A percentile compares a stretch with the other conserved stretches of the same genome.
phyloP scores from a whole-genome alignment of 2,888 invertebrate genomes.

The Erebia epiphron region DNA sequence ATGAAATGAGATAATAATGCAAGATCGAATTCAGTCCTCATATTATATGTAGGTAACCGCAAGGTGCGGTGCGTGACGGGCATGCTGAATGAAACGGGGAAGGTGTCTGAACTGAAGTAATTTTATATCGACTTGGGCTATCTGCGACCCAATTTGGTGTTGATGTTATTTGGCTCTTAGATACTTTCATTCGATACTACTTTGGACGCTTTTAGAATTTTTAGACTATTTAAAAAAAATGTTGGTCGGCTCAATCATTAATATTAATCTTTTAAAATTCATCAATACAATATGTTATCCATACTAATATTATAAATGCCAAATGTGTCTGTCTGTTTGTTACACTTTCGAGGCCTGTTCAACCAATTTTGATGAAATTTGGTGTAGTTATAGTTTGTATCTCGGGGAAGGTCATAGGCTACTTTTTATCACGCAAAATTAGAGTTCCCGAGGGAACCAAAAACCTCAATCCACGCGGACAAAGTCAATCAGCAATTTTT shows the following conservation, averaged over 20 bases:
- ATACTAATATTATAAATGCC: too few relatives aligned
- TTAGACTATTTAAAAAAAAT: background rate
- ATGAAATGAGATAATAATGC: constrained; percentile 58
- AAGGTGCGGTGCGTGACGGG: constrained; percentile 45
- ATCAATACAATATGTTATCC: too few relatives aligned
- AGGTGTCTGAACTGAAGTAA: constrained; percentile 28
- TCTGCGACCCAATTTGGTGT: constrained; percentile 11
- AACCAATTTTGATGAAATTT: too few relatives aligned
- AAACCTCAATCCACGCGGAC: too few relatives aligned
- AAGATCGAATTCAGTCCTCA: constrained; percentile 47
- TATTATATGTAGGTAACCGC: constrained; percentile 42
- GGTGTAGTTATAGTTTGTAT: too few relatives aligned
- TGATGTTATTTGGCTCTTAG: constrained; percentile 6
- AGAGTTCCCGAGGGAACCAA: too few relatives aligned
- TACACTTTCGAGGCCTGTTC: too few relatives aligned
- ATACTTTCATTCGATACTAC: background rate
- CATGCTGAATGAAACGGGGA: constrained; percentile 21
- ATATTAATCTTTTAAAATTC: too few relatives aligned
- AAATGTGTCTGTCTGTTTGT: too few relatives aligned
- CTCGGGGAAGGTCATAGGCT: too few relatives aligned
- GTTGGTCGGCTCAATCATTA: background rate
- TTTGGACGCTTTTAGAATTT: background rate
- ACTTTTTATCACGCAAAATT: too few relatives aligned
- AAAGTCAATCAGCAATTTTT: too few relatives aligned
- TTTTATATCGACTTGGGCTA: constrained; percentile 31